Base-by-base conservation (phyloP, 2,888 invertebrate species). In the Cenopis cana region DNA sequence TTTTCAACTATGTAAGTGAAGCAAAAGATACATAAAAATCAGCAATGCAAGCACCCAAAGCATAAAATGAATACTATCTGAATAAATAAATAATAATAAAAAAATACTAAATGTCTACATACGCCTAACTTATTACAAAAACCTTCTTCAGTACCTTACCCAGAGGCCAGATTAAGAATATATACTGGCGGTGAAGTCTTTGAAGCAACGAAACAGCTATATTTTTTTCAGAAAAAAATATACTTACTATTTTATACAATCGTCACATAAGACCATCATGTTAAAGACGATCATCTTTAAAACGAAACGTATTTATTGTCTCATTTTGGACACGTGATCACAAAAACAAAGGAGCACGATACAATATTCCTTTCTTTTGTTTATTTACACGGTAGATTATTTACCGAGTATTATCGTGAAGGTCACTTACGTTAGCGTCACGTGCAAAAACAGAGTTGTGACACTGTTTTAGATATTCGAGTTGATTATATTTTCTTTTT, bases 391-490 rank as follows among this genome's bases (percentile, higher is more conserved):
- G 24, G 50, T 46, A 68, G 41, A 68, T 54, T 46, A 68, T 68
- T 61, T 54, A 55, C 55, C 29, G 6, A 61, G 17, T 65, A 38
- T 69, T 50, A 49, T 50, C 52, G n/a, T 50, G 29, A 41, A 41
- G 64, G n/a, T 46, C 8, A 55, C 9, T 17, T 69, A 56, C 56
- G 65, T 33, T 62, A 46, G 60, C 60, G 70, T 56, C 54, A 60
- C 65, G 66, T 65, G 60, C 66, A 46, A 66, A 69, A 66, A 71
- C 60, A 49, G 70, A 54, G 66, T 5, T 24, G 66, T 17, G 52
- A 11, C 29, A 46, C 5, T 29, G 11, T 12, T 62, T 56, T 17
- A 12, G n/a, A 55, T 36, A 24, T 55, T 20, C 49, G 18, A 1
- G 8, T 6, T 8, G 33, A 33, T 8, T 33, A 33, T 3, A 33